A percentile compares a stretch with the other conserved stretches of the same genome.
These are phyloP conservation scores for Vulpes lagopus DNA, from an alignment of 2,113 vertebrate species.

Conservation along the genomic window DNA sequence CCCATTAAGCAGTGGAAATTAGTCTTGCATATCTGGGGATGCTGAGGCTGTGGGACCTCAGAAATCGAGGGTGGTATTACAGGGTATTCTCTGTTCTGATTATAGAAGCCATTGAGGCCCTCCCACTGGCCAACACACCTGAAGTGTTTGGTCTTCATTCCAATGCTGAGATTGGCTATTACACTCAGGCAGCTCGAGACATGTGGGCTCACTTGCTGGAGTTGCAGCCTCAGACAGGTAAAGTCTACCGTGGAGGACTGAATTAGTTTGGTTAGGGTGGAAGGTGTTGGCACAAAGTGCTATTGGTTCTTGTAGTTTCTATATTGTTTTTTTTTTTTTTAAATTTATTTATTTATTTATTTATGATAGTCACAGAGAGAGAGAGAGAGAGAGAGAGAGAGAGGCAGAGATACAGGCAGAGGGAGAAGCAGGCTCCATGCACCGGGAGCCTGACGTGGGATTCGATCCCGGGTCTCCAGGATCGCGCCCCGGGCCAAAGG, in stretches of 20 bases:
- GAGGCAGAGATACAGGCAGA: no score
- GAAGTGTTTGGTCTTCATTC: constrained; percentile 96
- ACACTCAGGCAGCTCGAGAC: constrained; percentile 92
- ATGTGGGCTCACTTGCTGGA: constrained; percentile 95
- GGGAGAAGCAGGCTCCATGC: no score
- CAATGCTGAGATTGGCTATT: constrained; percentile 97
- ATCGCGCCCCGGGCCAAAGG: no score
- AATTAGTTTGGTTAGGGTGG: rapidly evolving
- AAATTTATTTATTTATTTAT: no score
- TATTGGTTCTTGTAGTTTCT: not conserved
- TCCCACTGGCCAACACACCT: constrained; percentile 93
- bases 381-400: no score
- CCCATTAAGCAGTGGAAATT: not conserved
- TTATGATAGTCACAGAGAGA: no score
- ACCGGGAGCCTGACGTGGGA: no score
- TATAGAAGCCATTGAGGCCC: constrained; percentile 93
- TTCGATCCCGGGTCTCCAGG: no score
- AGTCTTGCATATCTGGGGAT: not conserved
- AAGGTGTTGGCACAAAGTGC: rapidly evolving
- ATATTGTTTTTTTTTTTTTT: no score
- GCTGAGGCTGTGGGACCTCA: not conserved
- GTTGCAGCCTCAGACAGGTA: constrained; percentile 96
- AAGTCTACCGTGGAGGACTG: rapidly evolving
- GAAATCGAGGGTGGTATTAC: rapidly evolving
- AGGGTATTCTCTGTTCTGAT: not conserved